These are phyloP conservation scores for Eospalax fontanierii DNA, from an alignment of 2,797 vertebrate species.

Conservation along the genomic window DNA sequence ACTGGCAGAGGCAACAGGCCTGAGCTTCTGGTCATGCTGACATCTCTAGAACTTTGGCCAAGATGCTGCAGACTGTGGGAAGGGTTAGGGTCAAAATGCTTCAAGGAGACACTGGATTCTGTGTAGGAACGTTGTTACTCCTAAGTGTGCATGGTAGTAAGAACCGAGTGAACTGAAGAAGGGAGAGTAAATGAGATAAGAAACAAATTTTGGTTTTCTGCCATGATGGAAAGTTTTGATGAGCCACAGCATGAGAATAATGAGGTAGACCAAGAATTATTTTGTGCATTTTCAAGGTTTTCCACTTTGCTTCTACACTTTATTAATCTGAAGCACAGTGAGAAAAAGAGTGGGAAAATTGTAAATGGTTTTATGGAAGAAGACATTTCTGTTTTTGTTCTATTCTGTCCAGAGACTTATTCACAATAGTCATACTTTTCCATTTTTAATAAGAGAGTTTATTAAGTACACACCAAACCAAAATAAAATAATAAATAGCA, in stretches of 20 bases:
- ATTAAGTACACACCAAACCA: background rate
- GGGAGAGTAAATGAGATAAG: background rate
- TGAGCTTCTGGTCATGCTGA: background rate
- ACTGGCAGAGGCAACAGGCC: background rate
- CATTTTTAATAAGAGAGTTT: background rate
- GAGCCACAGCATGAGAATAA: background rate
- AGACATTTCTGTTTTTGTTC: background rate
- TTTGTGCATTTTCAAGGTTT: background rate
- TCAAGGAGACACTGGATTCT: background rate
- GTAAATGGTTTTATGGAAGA: conserved; percentile 26
- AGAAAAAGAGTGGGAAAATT: conserved; percentile 9
- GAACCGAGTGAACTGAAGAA: background rate
- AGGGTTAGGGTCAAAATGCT: background rate
- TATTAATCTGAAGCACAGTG: background rate
- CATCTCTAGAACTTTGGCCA: background rate
- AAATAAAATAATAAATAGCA: background rate
- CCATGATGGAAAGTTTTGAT: background rate
- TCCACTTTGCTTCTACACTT: background rate
- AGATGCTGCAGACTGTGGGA: background rate
- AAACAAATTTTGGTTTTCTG: background rate
- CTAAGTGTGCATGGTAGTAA: background rate
- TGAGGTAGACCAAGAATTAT: background rate
- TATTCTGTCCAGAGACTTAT: background rate
- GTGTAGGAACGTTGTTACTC: background rate
- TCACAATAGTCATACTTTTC: background rate